Evolutionary conservation across 2,797 vertebrate species (phyloP), one percentile per base, ranked within the genome.

Genomic region (Acanthis flammea): DNA sequence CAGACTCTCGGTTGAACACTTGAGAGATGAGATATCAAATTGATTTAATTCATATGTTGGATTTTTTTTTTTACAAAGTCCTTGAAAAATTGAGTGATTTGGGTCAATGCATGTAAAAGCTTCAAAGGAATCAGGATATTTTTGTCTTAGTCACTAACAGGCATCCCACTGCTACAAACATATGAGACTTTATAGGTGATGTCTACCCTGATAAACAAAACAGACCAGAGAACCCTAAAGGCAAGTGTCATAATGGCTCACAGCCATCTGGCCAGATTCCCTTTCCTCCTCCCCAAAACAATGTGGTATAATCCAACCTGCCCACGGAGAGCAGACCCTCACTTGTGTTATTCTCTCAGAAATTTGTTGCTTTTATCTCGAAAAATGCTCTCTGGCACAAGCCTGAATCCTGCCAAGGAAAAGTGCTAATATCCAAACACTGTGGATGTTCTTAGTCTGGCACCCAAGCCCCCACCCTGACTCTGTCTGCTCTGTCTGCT

Each of bases 21-120:
- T 95, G 89, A 96, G 85, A 92, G 93, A 94, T 90, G 89, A 96
- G 75, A 90, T 86, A 91, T 74, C 82, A 94, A 96, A 94, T 95
- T 92, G 91, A 95, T 91, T 94, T 96, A 95, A 95, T 91, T 95
- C 89, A 88, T 94, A 95, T 88, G 85, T 82, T 94, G 57, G 57
- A 3, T 19, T 8, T 6, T 12, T 8, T 30, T 92, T 84, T 94
- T 73, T 14, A 89, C 15, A 30, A 90, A 90, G 86, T 91, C 70
- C 81, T 95, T 92, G 61, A 75, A 88, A 94, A 90, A 72, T 44
- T 25, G 73, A 94, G 68, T 83, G 35, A 95, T 96, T 83, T 77
- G 90, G 84, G 92, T 97, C 92, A 96, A 44, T 51, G 50, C 58
- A 77, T 55, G 31, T 54, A 86, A 92, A 82, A 91, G 45, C 86